These are phyloP conservation scores for Euphydryas editha DNA, from an alignment of 2,888 invertebrate species.

Conservation along the genomic window DNA sequence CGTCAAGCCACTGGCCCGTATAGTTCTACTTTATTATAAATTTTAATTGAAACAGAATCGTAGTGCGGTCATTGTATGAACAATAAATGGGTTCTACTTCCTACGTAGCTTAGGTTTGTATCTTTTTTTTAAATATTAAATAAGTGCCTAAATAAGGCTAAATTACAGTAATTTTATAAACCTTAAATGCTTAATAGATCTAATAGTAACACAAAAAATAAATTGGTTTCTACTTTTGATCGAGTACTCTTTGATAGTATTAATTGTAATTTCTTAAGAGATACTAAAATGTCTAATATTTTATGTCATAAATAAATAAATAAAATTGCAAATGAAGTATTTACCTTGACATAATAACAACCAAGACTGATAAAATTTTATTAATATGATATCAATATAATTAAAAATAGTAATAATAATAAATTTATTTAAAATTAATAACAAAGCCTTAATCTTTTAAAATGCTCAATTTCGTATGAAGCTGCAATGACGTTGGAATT, in stretches of 20 bases:
- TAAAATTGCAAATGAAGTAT: neutral
- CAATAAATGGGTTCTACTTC: conserved; percentile 27
- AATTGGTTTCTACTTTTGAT: neutral
- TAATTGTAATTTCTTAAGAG: too few relatives aligned
- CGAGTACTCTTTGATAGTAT: too few relatives aligned
- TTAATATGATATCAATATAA: too few relatives aligned
- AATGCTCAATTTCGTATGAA: neutral
- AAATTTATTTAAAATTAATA: neutral
- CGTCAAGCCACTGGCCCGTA: conserved; percentile 46
- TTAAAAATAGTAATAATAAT: too few relatives aligned
- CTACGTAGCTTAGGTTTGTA: neutral
- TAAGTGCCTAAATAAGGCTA: neutral
- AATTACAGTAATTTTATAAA: neutral
- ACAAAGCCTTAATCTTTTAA: neutral
- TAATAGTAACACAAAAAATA: neutral
- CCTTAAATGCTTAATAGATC: neutral
- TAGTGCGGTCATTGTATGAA: conserved; percentile 23
- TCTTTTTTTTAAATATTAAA: conserved; percentile 10
- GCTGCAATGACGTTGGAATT: conserved; percentile 32
- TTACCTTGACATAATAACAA: neutral
- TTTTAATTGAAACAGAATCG: conserved; percentile 38
- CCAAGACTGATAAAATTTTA: too few relatives aligned
- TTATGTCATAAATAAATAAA: neutral
- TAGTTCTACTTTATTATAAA: conserved; percentile 44
- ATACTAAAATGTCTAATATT: neutral